Percentiles rank a stretch among this genome's conserved stretches.
Conservation (phyloP, 2,888 invertebrate species). For the Xestoiulus laeticollis region DNA sequence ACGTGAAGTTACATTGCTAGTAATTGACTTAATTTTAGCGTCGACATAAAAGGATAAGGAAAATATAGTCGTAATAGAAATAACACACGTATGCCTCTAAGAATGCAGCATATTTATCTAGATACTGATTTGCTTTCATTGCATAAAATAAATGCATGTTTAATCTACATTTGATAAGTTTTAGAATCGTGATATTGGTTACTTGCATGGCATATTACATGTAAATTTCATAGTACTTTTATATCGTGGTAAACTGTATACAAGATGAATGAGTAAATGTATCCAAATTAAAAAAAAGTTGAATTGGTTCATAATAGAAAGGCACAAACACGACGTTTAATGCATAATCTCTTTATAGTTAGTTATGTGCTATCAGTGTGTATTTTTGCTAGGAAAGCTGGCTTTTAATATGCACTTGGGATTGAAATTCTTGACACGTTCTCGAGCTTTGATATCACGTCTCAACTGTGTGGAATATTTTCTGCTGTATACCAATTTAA, state of each 20-base stretch:
- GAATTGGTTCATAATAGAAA: not conserved
- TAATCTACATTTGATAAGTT: too few relatives aligned
- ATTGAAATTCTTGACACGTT: not conserved
- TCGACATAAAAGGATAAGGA: not conserved
- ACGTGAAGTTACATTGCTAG: not conserved
- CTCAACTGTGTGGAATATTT: not conserved
- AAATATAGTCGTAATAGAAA: not conserved
- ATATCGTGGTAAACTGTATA: too few relatives aligned
- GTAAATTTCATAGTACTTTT: not conserved
- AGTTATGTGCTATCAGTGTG: not conserved
- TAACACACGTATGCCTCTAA: not conserved
- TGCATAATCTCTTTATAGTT: not conserved
- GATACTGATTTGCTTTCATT: not conserved
- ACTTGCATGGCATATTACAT: not conserved
- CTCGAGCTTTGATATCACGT: not conserved
- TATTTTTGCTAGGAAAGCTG: slow-evolving; percentile 1
- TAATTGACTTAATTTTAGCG: not conserved
- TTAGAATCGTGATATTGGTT: too few relatives aligned
- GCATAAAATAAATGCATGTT: not conserved
- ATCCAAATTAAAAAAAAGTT: too few relatives aligned
- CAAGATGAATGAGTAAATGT: too few relatives aligned
- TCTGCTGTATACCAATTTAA: not conserved
- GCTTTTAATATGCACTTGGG: not conserved
- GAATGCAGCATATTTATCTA: too few relatives aligned
- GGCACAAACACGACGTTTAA: not conserved